Percentiles rank a stretch among this genome's conserved stretches.
phyloP scores from a whole-genome alignment of 2,888 invertebrate genomes.

The Perdita meconis region DNA sequence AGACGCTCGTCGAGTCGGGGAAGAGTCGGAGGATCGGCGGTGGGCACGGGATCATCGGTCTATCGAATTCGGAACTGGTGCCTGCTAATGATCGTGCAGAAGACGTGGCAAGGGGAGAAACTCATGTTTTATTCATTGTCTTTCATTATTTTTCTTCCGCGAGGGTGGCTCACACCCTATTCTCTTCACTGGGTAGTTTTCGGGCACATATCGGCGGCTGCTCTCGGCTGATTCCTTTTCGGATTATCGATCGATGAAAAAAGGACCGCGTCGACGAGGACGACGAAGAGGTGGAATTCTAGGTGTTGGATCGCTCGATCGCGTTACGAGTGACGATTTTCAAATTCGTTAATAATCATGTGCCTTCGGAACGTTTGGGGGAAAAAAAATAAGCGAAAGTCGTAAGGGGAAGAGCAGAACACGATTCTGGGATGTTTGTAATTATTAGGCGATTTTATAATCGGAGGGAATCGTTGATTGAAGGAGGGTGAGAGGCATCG shows the following conservation, averaged over 20 bases:
- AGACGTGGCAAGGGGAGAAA: neutral
- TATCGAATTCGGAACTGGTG: neutral
- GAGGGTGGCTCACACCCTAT: slow-evolving; percentile 39
- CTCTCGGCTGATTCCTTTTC: slow-evolving; percentile 51
- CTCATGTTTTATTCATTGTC: neutral
- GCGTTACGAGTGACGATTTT: neutral
- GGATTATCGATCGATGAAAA: slow-evolving; percentile 23
- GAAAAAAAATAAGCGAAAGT: slow-evolving; percentile 15
- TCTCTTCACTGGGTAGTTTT: slow-evolving; percentile 37
- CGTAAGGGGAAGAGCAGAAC: too few species aligned
- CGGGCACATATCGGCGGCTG: slow-evolving; percentile 41
- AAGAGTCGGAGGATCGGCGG: neutral
- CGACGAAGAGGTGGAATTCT: slow-evolving; percentile 18
- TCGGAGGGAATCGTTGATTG: slow-evolving; percentile 26
- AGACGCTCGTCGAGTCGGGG: neutral
- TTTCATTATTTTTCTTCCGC: slow-evolving; percentile 21
- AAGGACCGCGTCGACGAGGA: slow-evolving; percentile 24
- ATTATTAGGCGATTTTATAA: slow-evolving; percentile 33
- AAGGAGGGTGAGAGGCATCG: neutral
- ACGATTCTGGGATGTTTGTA: slow-evolving; percentile 23
- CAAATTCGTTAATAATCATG: slow-evolving; percentile 61
- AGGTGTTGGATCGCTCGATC: neutral
- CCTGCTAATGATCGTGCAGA: neutral
- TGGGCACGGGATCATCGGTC: neutral
- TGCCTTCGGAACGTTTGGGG: slow-evolving; percentile 74